Evolutionary conservation across 2,888 invertebrate genomes (phyloP).

Genomic region (Furcula furcula): DNA sequence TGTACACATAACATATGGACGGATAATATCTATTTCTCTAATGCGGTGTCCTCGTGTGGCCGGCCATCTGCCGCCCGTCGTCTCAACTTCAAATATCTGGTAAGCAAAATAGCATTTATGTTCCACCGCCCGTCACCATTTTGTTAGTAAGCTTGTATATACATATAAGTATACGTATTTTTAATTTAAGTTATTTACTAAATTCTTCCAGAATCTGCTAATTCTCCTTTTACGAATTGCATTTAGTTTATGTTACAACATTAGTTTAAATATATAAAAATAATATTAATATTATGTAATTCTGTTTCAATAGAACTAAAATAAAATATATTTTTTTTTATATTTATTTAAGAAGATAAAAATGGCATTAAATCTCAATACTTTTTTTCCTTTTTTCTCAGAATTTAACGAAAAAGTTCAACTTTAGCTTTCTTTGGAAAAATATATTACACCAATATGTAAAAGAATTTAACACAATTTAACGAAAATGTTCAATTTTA

Average conservation of each 20-base stretch:
- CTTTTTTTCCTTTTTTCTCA: too few species aligned
- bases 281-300: too few species aligned
- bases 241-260: too few species aligned
- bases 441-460: too few species aligned
- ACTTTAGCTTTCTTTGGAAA: too few species aligned
- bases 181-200: not conserved
- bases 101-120: slow-evolving; percentile 31
- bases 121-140: slow-evolving; percentile 42
- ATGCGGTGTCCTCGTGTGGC: slow-evolving; percentile 50
- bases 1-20: slow-evolving; percentile 59
- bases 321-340: not conserved
- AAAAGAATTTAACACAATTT: too few species aligned
- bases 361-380: too few species aligned
- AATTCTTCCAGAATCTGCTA: not conserved
- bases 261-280: too few species aligned
- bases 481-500: too few species aligned
- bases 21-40: slow-evolving; percentile 56
- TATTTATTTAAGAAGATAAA: not conserved
- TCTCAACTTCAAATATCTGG: slow-evolving; percentile 67
- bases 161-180: not conserved
- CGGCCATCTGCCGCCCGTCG: slow-evolving; percentile 66
- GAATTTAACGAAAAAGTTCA: too few species aligned
- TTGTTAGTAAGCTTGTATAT: slow-evolving; percentile 12
- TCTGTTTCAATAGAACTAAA: too few species aligned
- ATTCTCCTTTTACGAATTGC: too few species aligned